Evolutionary conservation across 1,140 invertebrate genomes (phyloP).

Genomic region (Ridgeia piscesae): DNA sequence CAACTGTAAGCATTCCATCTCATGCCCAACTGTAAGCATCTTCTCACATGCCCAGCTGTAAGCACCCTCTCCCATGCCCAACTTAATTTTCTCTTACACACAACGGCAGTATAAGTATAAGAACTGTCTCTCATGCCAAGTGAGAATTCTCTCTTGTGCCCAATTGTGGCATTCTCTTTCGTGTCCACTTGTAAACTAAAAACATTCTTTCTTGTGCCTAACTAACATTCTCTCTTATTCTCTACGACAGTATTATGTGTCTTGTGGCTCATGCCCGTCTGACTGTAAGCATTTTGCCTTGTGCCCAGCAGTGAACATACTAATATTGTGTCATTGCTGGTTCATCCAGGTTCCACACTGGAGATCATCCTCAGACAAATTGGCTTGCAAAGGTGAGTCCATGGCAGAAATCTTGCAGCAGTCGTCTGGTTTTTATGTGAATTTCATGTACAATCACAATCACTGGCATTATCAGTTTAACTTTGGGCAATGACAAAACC

Average conservation of each 20-base stretch:
- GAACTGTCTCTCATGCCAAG: no score
- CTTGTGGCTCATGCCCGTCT: no score
- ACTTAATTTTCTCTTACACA: no score
- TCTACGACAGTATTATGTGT: no score
- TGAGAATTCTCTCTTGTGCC: background rate
- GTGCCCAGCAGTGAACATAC: background rate
- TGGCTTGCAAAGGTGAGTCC: constrained; percentile 28
- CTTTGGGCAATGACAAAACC: background rate
- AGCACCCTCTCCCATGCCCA: background rate
- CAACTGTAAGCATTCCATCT: background rate
- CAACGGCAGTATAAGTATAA: no score
- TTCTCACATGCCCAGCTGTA: background rate
- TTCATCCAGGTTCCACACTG: constrained; percentile 22
- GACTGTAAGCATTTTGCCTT: no score
- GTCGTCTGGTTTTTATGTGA: no score
- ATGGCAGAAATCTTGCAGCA: no score
- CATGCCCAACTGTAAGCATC: background rate
- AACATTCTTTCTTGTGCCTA: background rate
- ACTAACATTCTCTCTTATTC: background rate
- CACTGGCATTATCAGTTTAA: background rate
- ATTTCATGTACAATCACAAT: no score
- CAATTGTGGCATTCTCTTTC: background rate
- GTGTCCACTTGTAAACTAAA: background rate
- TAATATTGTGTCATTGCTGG: background rate
- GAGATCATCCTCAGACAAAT: constrained; percentile 30